phyloP scores from a whole-genome alignment of 2,888 invertebrate genomes.

The Cosmia trapezina region DNA sequence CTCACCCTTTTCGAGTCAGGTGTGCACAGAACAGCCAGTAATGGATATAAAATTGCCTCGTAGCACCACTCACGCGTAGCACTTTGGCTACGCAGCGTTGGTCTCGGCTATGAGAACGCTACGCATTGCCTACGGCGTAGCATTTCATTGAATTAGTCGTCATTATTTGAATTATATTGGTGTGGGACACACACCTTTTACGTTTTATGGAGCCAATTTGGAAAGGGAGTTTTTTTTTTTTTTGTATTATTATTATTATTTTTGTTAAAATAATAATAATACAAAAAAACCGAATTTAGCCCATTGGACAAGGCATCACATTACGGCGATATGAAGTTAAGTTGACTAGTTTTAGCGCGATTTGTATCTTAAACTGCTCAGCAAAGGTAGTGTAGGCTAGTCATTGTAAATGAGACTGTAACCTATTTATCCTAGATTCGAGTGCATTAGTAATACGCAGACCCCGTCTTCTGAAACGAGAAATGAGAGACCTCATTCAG shows the following conservation, averaged over 20 bases:
- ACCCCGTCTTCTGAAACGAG: background rate
- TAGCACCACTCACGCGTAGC: conserved; percentile 53
- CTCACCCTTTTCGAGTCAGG: conserved; percentile 19
- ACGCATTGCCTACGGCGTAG: conserved; percentile 49
- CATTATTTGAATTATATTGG: conserved; percentile 23
- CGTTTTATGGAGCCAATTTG: conserved; percentile 6
- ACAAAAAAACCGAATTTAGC: background rate
- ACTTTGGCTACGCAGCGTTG: conserved; percentile 50
- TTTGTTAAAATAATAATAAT: no score
- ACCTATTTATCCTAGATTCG: background rate
- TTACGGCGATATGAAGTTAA: background rate
- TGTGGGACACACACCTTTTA: background rate
- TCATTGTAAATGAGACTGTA: background rate
- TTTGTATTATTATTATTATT: no score
- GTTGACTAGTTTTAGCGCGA: background rate
- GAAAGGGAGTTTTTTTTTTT: background rate
- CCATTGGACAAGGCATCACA: background rate
- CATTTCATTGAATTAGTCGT: conserved; percentile 26
- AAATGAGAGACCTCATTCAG: background rate
- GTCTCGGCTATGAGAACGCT: conserved; percentile 40
- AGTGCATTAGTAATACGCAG: no score
- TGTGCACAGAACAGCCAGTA: conserved; percentile 42
- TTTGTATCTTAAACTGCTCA: background rate
- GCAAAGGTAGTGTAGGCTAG: background rate
- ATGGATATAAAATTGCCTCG: conserved; percentile 55